phyloP scores from a whole-genome alignment of 2,888 invertebrate genomes.

The Phalangium opilio region DNA sequence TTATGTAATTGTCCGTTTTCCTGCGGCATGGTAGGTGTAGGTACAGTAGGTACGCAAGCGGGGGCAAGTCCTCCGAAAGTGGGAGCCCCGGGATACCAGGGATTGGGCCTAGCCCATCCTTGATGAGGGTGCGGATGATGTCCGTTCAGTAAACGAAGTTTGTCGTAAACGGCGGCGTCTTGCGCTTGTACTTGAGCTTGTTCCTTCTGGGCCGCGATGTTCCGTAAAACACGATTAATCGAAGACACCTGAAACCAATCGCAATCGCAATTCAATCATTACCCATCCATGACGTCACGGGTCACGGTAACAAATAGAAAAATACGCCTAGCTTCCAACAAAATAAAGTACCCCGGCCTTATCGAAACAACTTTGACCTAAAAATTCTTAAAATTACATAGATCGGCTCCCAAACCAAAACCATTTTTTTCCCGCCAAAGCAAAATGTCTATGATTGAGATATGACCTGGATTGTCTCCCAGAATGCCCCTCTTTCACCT shows the following conservation, averaged over 20 bases:
- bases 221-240: conserved; percentile 91
- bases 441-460: no score
- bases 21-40: conserved; percentile 9
- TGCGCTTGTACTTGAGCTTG: conserved; percentile 35
- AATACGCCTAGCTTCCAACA: no score
- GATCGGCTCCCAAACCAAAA: no score
- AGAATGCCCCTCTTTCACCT: no score
- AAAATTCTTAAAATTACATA: no score
- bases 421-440: no score
- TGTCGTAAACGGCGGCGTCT: conserved; percentile 31
- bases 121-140: conserved; percentile 18
- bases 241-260: conserved; percentile 63
- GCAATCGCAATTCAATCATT: no score
- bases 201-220: conserved; percentile 91
- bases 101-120: conserved; percentile 21
- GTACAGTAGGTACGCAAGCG: conserved; percentile 15
- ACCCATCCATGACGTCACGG: no score
- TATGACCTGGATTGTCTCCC: no score
- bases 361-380: no score
- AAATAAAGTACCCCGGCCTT: no score
- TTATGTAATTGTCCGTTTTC: conserved; percentile 15
- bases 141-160: conserved; percentile 33
- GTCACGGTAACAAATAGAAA: no score
- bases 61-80: conserved; percentile 20
- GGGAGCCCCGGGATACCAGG: conserved; percentile 20